A percentile compares a stretch with the other conserved stretches of the same genome.
phyloP scores from a whole-genome alignment of 2,888 invertebrate species.

The Lasioglossum vierecki region DNA sequence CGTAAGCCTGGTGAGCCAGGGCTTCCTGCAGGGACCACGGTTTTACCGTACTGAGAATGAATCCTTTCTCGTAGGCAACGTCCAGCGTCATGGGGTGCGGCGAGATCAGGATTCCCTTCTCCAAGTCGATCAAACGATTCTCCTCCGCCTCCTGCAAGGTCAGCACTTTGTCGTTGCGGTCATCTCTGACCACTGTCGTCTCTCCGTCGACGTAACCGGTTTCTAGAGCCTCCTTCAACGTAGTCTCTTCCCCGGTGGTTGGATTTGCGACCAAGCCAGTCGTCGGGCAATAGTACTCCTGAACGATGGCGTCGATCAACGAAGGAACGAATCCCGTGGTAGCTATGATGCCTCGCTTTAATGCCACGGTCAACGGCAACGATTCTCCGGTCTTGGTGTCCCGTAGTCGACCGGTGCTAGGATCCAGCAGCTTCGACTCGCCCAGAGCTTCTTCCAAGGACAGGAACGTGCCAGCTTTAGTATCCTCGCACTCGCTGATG shows the following conservation, averaged over 20 bases:
- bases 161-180: slow-evolving; percentile 88
- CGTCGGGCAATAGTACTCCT: slow-evolving; percentile 91
- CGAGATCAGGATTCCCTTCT: slow-evolving; percentile 88
- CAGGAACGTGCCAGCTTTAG: slow-evolving; percentile 89
- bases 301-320: slow-evolving; percentile 89
- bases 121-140: slow-evolving; percentile 89
- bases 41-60: slow-evolving; percentile 90
- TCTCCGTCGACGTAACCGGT: slow-evolving; percentile 90
- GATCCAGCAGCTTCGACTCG: slow-evolving; percentile 85
- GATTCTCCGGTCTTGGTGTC: slow-evolving; percentile 89
- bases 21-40: slow-evolving; percentile 94
- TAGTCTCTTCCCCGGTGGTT: slow-evolving; percentile 89
- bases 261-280: slow-evolving; percentile 92
- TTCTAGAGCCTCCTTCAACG: slow-evolving; percentile 90
- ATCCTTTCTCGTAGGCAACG: slow-evolving; percentile 92
- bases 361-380: slow-evolving; percentile 89
- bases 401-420: slow-evolving; percentile 89
- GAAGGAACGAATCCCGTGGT: slow-evolving; percentile 90
- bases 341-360: slow-evolving; percentile 89
- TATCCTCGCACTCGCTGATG: slow-evolving; percentile 92
- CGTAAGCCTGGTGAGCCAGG: slow-evolving; percentile 91
- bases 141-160: slow-evolving; percentile 89
- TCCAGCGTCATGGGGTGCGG: slow-evolving; percentile 89
- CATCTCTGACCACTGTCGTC: slow-evolving; percentile 90
- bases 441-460: slow-evolving; percentile 90